phyloP scores from a whole-genome alignment of 2,113 vertebrate species.

The Poecilia latipinna region DNA sequence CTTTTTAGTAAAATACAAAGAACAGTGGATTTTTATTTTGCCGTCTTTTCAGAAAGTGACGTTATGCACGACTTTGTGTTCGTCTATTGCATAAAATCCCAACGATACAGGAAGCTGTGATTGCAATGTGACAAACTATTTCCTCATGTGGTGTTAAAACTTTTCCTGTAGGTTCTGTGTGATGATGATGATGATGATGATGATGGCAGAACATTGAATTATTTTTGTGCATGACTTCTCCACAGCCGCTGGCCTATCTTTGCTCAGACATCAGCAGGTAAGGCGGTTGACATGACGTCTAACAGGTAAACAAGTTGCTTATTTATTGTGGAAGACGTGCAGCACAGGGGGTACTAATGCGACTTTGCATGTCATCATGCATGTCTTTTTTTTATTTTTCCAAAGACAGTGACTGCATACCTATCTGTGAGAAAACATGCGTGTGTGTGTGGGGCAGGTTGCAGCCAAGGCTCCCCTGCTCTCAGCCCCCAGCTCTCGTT shows the following conservation, averaged over 20 bases:
- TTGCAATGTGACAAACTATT: not conserved
- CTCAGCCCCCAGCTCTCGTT: conserved; percentile 61
- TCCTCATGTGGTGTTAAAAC: not conserved
- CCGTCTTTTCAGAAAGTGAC: too few species aligned
- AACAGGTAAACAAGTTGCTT: conserved; percentile 48
- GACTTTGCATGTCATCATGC: conserved; percentile 22
- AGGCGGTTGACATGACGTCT: conserved; percentile 14
- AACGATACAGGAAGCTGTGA: not conserved
- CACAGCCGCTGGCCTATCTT: not conserved
- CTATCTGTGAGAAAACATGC: too few species aligned
- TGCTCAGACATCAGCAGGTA: conserved; percentile 13
- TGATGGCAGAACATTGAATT: conserved; percentile 2
- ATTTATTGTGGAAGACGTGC: conserved; percentile 44
- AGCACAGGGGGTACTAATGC: conserved; percentile 56
- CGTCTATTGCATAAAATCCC: not conserved
- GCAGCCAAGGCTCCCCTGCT: conserved; percentile 21
- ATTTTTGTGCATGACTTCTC: not conserved
- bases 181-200: not conserved
- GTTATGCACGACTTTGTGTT: not conserved
- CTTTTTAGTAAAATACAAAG: too few species aligned
- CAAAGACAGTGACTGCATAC: conserved; percentile 17
- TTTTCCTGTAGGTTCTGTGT: not conserved
- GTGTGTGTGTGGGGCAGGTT: conserved; percentile 7
- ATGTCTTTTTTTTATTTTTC: conserved; percentile 1
- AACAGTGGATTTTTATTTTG: too few species aligned